A percentile compares a stretch with the other conserved stretches of the same genome.
These are phyloP conservation scores for Notamacropus eugenii DNA, from an alignment of 2,797 vertebrate species.

Conservation along the genomic window DNA sequence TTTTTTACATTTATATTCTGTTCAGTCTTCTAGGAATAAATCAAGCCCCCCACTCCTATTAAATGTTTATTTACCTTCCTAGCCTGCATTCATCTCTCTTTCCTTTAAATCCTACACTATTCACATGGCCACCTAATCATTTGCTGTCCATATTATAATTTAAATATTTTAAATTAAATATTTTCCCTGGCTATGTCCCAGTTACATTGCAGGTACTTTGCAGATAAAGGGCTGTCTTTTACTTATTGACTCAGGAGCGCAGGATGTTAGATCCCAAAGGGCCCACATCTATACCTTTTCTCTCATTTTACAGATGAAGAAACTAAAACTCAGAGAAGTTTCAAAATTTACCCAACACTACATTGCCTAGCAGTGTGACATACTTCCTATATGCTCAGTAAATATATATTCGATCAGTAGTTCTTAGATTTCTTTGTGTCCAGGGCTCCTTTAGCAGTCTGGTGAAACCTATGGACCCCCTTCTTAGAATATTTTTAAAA, in stretches of 20 bases:
- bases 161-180: neutral
- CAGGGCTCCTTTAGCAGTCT: neutral
- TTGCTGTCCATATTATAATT: neutral
- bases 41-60: neutral
- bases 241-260: neutral
- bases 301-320: constrained; percentile 4
- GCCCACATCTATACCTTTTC: neutral
- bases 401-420: neutral
- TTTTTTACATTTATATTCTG: neutral
- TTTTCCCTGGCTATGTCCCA: neutral
- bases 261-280: neutral
- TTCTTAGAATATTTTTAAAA: neutral
- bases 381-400: neutral
- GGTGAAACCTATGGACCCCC: neutral
- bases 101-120: neutral
- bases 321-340: neutral
- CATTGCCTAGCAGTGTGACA: neutral
- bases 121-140: neutral
- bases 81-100: neutral
- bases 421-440: neutral
- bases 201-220: neutral
- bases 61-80: neutral
- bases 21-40: neutral
- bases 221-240: neutral
- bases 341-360: neutral